Percentiles rank a stretch among this genome's conserved stretches.
Conservation (phyloP, 2,797 vertebrate species). For the Gallinago solitaria region DNA sequence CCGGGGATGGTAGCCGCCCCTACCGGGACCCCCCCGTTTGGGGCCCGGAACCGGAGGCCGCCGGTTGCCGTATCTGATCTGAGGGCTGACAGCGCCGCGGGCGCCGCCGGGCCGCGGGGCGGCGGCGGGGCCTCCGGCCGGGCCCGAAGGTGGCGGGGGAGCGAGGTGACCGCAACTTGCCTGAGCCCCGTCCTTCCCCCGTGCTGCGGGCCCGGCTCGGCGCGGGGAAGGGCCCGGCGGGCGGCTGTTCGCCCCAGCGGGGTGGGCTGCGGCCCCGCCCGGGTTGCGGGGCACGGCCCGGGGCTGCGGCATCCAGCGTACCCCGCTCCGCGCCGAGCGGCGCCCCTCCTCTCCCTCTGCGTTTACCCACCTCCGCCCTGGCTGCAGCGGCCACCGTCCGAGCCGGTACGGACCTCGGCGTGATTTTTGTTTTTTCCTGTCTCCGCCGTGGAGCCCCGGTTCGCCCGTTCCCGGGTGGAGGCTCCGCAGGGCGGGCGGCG, state of each 20-base stretch:
- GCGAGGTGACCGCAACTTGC: not conserved
- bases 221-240: not conserved
- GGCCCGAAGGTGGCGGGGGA: not conserved
- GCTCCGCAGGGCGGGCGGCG: not conserved
- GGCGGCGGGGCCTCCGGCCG: not conserved
- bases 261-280: not conserved
- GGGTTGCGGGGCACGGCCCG: not conserved
- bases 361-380: not conserved
- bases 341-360: not conserved
- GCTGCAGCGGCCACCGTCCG: accelerated
- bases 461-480: not conserved
- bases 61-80: not conserved
- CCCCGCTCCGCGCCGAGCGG: accelerated
- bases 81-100: not conserved
- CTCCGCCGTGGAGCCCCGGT: not conserved
- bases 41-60: not conserved
- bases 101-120: not conserved
- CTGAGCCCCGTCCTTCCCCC: not conserved
- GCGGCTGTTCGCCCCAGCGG: not conserved
- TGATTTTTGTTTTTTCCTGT: not conserved
- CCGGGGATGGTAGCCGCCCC: not conserved
- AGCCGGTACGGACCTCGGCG: not conserved
- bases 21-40: no score
- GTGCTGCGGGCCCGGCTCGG: not conserved
- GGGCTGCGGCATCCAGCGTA: not conserved